A percentile compares a stretch with the other conserved stretches of the same genome.
Conservation (phyloP, 2,888 invertebrate species). For the Nycteola revayana region DNA sequence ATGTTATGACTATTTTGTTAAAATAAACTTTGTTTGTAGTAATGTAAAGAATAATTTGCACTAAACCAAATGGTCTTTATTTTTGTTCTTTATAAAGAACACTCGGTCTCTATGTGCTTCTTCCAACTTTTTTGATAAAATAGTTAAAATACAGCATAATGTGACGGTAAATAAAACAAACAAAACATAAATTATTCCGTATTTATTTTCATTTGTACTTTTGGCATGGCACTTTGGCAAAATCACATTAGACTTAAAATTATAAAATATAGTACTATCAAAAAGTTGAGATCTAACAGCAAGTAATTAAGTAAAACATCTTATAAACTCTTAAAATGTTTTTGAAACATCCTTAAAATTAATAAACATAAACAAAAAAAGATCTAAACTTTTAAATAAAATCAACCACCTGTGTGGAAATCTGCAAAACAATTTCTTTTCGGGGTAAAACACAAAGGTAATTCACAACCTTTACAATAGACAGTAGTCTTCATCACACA, state of each 20-base stretch:
- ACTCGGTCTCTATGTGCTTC: background rate
- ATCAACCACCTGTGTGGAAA: background rate
- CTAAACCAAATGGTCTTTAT: background rate
- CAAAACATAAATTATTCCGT: background rate
- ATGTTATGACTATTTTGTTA: background rate
- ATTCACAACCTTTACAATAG: background rate
- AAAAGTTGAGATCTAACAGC: background rate
- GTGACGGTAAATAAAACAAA: too few species aligned
- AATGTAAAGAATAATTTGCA: background rate
- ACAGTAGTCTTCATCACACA: background rate
- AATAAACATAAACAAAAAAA: too few species aligned
- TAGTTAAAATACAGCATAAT: too few species aligned
- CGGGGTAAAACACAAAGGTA: background rate
- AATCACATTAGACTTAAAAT: background rate
- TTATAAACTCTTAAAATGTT: too few species aligned
- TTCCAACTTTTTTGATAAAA: too few species aligned
- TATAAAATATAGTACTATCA: background rate
- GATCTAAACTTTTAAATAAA: too few species aligned
- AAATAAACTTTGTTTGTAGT: background rate
- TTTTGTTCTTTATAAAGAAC: background rate
- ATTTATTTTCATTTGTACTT: background rate
- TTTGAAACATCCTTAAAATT: background rate
- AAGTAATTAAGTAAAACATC: background rate
- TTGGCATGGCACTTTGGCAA: background rate
- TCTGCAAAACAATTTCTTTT: constrained; percentile 1